Conservation (phyloP, 1,140 invertebrate species). For the Littorina saxatilis region DNA sequence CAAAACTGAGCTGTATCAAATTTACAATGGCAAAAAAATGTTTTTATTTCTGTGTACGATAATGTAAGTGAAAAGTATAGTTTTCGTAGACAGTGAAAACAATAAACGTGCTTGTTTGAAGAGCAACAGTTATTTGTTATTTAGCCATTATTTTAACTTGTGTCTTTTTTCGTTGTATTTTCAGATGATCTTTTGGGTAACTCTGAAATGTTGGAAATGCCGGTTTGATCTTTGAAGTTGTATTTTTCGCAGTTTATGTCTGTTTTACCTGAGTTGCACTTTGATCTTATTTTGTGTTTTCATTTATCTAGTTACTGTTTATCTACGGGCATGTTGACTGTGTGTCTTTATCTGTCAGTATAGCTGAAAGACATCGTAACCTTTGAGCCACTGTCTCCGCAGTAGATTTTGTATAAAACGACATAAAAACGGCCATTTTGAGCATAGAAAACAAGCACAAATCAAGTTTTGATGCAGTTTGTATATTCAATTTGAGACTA, state of each 20-base stretch:
- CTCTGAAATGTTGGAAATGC: conserved; percentile 16
- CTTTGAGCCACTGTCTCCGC: too few relatives aligned
- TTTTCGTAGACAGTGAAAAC: neutral
- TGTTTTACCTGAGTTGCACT: neutral
- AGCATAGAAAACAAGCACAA: too few relatives aligned
- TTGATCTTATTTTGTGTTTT: conserved; percentile 17
- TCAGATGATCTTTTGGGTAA: conserved; percentile 35
- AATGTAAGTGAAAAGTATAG: neutral
- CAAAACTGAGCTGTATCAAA: conserved; percentile 5
- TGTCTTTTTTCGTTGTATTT: conserved; percentile 15
- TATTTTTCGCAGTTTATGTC: neutral
- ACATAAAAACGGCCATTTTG: too few relatives aligned
- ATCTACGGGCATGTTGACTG: neutral
- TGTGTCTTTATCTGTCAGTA: too few relatives aligned
- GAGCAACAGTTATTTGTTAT: neutral
- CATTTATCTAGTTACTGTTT: neutral
- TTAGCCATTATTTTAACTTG: neutral
- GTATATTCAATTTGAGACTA: too few relatives aligned
- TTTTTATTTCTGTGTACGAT: too few relatives aligned
- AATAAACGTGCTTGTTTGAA: neutral
- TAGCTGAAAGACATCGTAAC: too few relatives aligned
- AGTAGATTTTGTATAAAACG: too few relatives aligned
- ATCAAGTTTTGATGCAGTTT: too few relatives aligned
- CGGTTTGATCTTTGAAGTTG: conserved; percentile 10
- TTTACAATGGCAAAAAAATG: neutral